A percentile compares a stretch with the other conserved stretches of the same genome.
These are phyloP conservation scores for Rhyacophila evoluta DNA, from an alignment of 2,888 invertebrate species.

Conservation along the genomic window DNA sequence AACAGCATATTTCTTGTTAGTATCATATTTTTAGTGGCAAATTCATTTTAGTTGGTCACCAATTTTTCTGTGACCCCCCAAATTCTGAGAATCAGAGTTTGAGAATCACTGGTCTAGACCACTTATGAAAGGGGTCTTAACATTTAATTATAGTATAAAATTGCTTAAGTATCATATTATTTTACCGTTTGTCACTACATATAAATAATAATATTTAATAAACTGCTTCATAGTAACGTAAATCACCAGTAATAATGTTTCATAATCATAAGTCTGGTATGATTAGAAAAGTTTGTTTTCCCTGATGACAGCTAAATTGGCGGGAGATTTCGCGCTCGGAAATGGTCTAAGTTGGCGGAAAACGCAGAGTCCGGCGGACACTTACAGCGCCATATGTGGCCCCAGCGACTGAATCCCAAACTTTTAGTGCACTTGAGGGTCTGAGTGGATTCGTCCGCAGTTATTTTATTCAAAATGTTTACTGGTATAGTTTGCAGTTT, in stretches of 20 bases:
- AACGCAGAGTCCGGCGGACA: neutral
- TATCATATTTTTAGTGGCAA: no score
- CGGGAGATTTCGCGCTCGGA: neutral
- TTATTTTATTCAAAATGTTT: neutral
- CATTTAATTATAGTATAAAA: no score
- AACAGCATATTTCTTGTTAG: no score
- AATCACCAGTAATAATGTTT: neutral
- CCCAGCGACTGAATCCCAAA: neutral
- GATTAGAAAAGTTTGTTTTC: neutral
- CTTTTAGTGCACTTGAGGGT: constrained; percentile 7
- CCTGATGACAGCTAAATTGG: neutral
- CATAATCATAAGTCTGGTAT: neutral
- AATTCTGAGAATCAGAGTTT: no score
- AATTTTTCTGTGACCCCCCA: no score
- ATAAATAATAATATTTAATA: neutral
- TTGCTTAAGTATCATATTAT: neutral
- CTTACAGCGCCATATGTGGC: neutral
- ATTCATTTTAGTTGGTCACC: no score
- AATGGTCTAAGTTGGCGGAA: neutral
- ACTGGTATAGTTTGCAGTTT: neutral
- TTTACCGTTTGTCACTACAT: neutral
- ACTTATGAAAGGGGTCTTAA: no score
- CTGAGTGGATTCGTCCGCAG: neutral
- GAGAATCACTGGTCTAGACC: no score
- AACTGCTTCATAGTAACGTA: no score